Conservation (phyloP, 2,113 vertebrate species). For the Ardeotis arabs region DNA sequence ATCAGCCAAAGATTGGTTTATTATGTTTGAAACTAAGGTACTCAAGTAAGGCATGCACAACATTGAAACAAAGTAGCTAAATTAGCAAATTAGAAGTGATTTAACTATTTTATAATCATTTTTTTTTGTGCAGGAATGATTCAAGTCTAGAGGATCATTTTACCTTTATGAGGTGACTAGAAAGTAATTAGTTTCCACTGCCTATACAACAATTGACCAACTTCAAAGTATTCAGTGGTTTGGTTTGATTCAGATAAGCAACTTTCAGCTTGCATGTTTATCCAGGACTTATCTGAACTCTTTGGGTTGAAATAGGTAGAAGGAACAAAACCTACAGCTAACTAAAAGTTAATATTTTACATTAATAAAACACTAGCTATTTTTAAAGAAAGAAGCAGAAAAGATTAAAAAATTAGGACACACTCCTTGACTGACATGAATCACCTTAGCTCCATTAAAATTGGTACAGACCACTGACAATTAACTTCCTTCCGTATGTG, state of each 20-base stretch:
- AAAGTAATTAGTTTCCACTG: conserved; percentile 13
- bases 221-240: conserved; percentile 45
- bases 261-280: conserved; percentile 5
- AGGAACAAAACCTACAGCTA: conserved; percentile 27
- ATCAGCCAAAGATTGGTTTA: background rate
- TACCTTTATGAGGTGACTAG: background rate
- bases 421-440: background rate
- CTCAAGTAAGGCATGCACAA: background rate
- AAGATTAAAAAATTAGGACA: conserved; percentile 12
- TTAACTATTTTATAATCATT: background rate
- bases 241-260: conserved; percentile 56
- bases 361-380: conserved; percentile 9
- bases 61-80: background rate
- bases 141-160: background rate
- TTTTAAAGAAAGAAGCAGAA: conserved; percentile 21
- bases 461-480: background rate
- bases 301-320: conserved; percentile 1
- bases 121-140: background rate
- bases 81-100: background rate
- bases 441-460: background rate
- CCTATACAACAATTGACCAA: background rate
- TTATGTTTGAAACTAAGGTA: background rate
- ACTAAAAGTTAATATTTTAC: conserved; percentile 58
- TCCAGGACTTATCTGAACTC: conserved; percentile 50
- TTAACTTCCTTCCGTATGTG: background rate